Evolutionary conservation across 1,140 invertebrate genomes (phyloP).

Genomic region (Heliconius nattereri): DNA sequence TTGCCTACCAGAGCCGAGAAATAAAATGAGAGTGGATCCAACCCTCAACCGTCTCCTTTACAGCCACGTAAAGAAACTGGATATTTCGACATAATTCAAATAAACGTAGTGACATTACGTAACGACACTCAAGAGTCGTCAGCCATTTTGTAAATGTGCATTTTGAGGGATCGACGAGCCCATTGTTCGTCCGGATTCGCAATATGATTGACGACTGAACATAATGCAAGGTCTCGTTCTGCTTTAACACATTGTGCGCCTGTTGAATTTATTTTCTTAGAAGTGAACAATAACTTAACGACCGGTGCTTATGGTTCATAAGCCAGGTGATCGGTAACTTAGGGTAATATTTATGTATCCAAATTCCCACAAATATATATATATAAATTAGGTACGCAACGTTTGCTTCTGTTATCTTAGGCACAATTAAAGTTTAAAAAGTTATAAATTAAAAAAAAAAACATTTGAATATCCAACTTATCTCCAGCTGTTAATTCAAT

Average conservation of each 20-base stretch:
- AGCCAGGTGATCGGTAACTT: too few species aligned
- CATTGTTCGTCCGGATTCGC: constrained; percentile 17
- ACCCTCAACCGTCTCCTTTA: too few species aligned
- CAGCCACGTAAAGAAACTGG: too few species aligned
- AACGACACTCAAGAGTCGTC: not conserved
- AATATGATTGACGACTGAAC: constrained; percentile 24
- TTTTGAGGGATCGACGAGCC: constrained; percentile 17
- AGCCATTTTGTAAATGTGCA: constrained; percentile 9
- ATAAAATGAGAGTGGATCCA: too few species aligned
- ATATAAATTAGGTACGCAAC: too few species aligned
- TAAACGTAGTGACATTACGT: not conserved
- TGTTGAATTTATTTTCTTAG: constrained; percentile 13
- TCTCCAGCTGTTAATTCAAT: constrained; percentile 7
- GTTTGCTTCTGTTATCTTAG: too few species aligned
- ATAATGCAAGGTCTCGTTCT: constrained; percentile 26
- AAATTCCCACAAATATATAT: too few species aligned
- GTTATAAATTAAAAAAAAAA: not conserved
- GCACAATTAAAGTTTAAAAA: not conserved
- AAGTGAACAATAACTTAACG: not conserved
- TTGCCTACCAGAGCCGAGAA: too few species aligned
- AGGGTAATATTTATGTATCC: too few species aligned
- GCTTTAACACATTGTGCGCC: constrained; percentile 20
- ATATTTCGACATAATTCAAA: not conserved
- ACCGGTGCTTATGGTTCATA: not conserved
- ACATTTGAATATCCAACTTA: not conserved